Base-by-base conservation (phyloP, 92 coral and sea anemone genomes). In the Siderastrea siderea region DNA sequence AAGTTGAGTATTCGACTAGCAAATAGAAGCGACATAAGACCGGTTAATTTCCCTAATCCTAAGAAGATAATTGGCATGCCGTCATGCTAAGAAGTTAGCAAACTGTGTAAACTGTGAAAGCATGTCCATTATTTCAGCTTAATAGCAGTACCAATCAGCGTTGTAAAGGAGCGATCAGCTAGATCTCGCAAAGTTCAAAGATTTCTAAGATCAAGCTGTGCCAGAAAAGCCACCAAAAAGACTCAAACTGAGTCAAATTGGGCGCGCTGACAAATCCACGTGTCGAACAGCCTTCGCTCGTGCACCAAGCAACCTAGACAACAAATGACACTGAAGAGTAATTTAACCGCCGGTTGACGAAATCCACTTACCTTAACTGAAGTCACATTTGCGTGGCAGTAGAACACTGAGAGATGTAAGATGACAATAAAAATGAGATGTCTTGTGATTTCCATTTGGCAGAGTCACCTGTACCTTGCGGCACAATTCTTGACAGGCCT, bases 281-380 rank as follows among this genome's bases (percentile, higher is more conserved):
- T 84, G 87, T 82, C 64, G 59, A 47, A 15, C 19, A 69, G 64
- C 11, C 38, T 69, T 55, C 57, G 54, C 77, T 69, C 86, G 66
- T 81, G 77, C 63, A 46, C 86, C 47, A 82, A 69, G 70, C 57
- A 82, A 82, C 76, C 38, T 13, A 55, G 86, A 54, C 68, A 71
- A 82, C 86, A 82, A 70, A 82, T 47, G 10, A 38, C 47, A 55
- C 1, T 46, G 44, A 44, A 70, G 58, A 16, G 3, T 71, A 47
- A 46, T 62, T 26, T 26, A 26, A 59, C 51, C 48, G 7, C 45
- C 57, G 60, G 19, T 80, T 45, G 17, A 3, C 15, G 38, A 45
- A 5, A 80, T 11, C 68, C 47, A 1, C 80, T 84, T 73, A 84
- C 87, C 87, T 73, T 74, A n/a, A 74, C 15, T 7, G 87, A 84